Base-by-base conservation (phyloP, 2,797 vertebrate species). In the Nannoperca australis region DNA sequence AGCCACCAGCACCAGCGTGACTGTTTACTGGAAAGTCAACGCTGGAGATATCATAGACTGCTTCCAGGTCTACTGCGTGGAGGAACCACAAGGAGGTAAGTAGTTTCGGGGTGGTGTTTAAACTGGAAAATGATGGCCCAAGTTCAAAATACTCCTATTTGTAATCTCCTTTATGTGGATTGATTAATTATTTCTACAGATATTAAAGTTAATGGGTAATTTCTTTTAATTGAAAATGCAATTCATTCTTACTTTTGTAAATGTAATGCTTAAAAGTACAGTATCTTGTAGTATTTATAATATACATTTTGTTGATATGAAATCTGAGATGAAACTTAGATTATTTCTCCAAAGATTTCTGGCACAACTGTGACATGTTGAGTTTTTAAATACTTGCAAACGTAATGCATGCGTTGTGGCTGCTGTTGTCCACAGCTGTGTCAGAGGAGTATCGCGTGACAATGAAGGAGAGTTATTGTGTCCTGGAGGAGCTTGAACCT, bases 1-100 rank as follows among this genome's bases (percentile, higher is more conserved):
- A 1, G 97, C 98, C 65, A 97, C 97, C 47, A 95, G 96, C 89
- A 96, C 95, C 22, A 98, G 97, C 0, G 96, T 99, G 85, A 96
- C 97, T 0, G 96, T 98, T 71, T 99, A 99, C 83, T 99, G 98
- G 98, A 95, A 92, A 60, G 95, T 97, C 90, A 97, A 95, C 27
- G 94, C 96, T 0, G 96, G 95, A 13, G 97, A 99, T 1, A 81
- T 97, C 70, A 95, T 98, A 0, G 97, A 99, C 91, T 98, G 96
- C 84, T 99, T 99, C 91, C 98, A 99, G 90, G 97, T 99, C 59
- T 98, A 99, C 94, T 99, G 98, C 74, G 95, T 98, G 96, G 97
- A 97, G 89, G 96, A 99, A 51, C 96, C 92, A 6, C 97, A 96
- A 61, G 94, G 95, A 89, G 96, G 98, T 99, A 77, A 61, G 67